These are phyloP conservation scores for Anastrepha obliqua DNA, from an alignment of 1,140 invertebrate species.

Conservation along the genomic window DNA sequence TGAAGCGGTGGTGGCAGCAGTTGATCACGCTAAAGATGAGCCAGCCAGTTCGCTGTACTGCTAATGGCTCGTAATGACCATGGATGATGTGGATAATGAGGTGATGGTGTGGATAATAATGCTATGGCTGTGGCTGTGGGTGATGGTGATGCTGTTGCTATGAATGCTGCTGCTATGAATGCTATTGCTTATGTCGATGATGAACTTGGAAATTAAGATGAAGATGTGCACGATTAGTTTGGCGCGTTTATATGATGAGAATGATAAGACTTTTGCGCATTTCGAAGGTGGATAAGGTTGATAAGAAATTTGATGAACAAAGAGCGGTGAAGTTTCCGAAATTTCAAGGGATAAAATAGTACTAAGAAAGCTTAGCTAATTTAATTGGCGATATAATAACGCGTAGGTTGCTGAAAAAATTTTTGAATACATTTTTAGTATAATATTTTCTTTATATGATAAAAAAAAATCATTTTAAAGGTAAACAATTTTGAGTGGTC, in stretches of 20 bases:
- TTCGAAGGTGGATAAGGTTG: not conserved
- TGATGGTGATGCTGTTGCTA: not conserved
- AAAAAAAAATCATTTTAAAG: no score
- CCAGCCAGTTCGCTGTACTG: not conserved
- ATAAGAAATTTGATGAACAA: not conserved
- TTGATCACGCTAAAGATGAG: constrained; percentile 10
- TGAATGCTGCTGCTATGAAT: not conserved
- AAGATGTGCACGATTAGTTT: constrained; percentile 1
- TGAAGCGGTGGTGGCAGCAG: not conserved
- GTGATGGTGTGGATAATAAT: constrained; percentile 37
- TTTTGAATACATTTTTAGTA: no score
- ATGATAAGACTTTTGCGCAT: not conserved
- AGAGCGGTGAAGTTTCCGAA: not conserved
- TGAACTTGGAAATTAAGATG: not conserved
- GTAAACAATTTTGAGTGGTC: no score
- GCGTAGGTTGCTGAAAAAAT: no score
- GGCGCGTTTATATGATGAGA: not conserved
- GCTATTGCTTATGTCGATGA: not conserved
- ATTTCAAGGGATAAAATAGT: no score
- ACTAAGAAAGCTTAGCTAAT: no score
- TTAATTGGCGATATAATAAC: no score
- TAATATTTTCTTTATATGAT: no score
- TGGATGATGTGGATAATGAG: constrained; percentile 48
- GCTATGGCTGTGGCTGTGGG: not conserved
- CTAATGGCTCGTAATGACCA: constrained; percentile 28